Conservation (phyloP, 30 jellyfish, hydroid and myxozoan genomes). For the Chironex yamaguchii region DNA sequence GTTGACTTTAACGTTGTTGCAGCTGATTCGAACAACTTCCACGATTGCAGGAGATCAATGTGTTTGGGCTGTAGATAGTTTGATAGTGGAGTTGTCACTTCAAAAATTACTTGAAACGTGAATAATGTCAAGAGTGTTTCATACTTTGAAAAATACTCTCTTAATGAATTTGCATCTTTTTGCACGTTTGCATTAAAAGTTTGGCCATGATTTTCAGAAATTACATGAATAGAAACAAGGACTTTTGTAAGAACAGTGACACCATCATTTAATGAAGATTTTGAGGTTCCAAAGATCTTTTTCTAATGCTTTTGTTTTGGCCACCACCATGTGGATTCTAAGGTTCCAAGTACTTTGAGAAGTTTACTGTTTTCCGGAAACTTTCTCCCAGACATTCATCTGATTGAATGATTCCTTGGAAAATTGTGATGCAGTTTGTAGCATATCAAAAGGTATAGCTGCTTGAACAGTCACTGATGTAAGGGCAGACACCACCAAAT, state of each 20-base stretch:
- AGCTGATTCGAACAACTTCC: too few relatives aligned
- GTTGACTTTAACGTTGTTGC: too few relatives aligned
- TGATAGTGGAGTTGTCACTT: slow-evolving; percentile 7
- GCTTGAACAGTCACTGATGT: slow-evolving; percentile 21
- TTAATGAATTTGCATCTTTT: slow-evolving; percentile 13
- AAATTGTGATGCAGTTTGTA: slow-evolving; percentile 15
- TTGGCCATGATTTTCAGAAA: slow-evolving; percentile 13
- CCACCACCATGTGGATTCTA: slow-evolving; percentile 19
- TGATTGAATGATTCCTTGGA: slow-evolving; percentile 20
- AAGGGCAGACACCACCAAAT: background rate
- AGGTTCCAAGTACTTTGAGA: background rate
- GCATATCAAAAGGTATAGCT: background rate
- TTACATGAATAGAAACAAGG: slow-evolving; percentile 32
- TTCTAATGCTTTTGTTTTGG: background rate
- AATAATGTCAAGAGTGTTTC: slow-evolving; percentile 11
- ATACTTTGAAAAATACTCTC: slow-evolving; percentile 16
- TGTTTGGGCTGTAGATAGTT: too few relatives aligned
- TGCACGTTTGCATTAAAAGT: slow-evolving; percentile 13
- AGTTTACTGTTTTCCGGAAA: slow-evolving; percentile 18
- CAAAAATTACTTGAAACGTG: slow-evolving; percentile 1
- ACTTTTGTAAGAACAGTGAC: slow-evolving; percentile 10
- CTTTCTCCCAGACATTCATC: slow-evolving; percentile 27
- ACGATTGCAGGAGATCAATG: too few relatives aligned
- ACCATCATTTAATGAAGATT: background rate
- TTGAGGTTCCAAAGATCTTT: slow-evolving; percentile 38